phyloP scores from a whole-genome alignment of 2,888 invertebrate species.

The Deilephila porcellus region DNA sequence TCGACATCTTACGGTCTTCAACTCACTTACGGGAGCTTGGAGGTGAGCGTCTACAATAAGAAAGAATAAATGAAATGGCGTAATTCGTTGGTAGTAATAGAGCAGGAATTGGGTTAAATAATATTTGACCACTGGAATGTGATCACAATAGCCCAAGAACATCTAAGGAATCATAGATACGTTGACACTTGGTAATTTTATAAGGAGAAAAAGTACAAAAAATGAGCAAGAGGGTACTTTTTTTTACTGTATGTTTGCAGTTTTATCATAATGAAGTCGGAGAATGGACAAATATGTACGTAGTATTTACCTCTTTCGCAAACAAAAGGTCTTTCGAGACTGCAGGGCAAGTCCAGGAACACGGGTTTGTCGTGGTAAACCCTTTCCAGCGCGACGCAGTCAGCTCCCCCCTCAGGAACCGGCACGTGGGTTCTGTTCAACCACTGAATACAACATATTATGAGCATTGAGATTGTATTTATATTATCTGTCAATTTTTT shows the following conservation, averaged over 20 bases:
- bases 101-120: no score
- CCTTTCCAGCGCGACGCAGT: slow-evolving; percentile 80
- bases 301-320: slow-evolving; percentile 73
- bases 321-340: slow-evolving; percentile 75
- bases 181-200: no score
- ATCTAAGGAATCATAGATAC: no score
- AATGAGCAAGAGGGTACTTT: no score
- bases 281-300: neutral
- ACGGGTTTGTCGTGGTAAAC: slow-evolving; percentile 78
- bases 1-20: slow-evolving; percentile 65
- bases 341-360: slow-evolving; percentile 82
- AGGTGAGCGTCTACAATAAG: slow-evolving; percentile 52
- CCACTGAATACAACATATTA: slow-evolving; percentile 58
- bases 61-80: no score
- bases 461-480: neutral
- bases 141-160: no score
- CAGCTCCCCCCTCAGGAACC: slow-evolving; percentile 73
- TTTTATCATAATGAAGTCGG: neutral
- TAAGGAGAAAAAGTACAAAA: no score
- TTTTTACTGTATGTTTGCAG: neutral
- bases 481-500: no score
- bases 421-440: slow-evolving; percentile 72
- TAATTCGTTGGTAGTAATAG: no score
- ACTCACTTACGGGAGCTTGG: slow-evolving; percentile 50
- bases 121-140: no score